These are phyloP conservation scores for Drosophila diplacantha DNA, from an alignment of 2,888 invertebrate species.

Conservation along the genomic window DNA sequence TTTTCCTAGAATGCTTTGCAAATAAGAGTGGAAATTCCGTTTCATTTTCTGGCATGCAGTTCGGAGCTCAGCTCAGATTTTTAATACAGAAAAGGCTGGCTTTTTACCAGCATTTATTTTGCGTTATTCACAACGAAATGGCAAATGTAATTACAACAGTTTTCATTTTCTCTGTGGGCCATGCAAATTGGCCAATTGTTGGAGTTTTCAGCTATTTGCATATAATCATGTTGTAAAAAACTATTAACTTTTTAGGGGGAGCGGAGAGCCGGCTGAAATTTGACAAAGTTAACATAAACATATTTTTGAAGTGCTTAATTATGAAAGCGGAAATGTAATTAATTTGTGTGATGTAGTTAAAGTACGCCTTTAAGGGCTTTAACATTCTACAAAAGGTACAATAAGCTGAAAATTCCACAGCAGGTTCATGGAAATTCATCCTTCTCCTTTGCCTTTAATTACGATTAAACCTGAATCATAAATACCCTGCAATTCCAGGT, in stretches of 20 bases:
- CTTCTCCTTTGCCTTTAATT: too few species aligned
- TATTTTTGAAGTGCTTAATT: constrained; percentile 6
- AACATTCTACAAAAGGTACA: background rate
- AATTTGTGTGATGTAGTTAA: background rate
- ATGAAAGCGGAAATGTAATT: constrained; percentile 2
- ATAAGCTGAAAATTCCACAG: background rate
- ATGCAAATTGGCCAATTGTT: constrained; percentile 9
- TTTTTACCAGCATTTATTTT: constrained; percentile 1
- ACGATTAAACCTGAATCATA: background rate
- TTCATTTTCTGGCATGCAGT: background rate
- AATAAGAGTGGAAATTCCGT: background rate
- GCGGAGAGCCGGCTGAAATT: background rate
- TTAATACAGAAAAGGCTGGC: background rate
- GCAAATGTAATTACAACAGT: constrained; percentile 10
- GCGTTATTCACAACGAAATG: constrained; percentile 5
- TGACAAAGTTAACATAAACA: constrained; percentile 3
- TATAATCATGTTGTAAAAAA: constrained; percentile 11
- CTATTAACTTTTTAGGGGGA: constrained; percentile 1
- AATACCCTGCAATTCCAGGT: constrained; percentile 80
- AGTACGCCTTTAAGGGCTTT: background rate
- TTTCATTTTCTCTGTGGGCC: constrained; percentile 2
- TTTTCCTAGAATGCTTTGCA: background rate
- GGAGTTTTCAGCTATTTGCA: constrained; percentile 11
- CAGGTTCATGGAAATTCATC: background rate
- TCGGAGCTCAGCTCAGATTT: background rate